Conservation (phyloP, 2,797 vertebrate species). For the Eidolon dupreanum region DNA sequence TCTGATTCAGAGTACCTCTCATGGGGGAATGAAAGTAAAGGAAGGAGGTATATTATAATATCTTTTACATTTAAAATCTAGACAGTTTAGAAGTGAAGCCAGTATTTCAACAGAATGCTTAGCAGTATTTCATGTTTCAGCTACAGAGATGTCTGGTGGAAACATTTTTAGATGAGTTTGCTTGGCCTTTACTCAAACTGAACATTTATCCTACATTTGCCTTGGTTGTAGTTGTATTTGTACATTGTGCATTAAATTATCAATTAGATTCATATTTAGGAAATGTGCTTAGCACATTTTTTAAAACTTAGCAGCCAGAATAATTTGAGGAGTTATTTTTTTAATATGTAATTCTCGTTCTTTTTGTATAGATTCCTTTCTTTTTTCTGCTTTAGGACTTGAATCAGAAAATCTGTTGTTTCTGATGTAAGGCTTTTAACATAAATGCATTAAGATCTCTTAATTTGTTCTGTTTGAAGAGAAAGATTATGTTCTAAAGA, state of each 20-base stretch:
- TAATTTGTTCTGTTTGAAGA: constrained; percentile 39
- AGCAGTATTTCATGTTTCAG: neutral
- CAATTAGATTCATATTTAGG: constrained; percentile 72
- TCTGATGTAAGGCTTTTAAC: constrained; percentile 1
- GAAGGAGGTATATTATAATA: neutral
- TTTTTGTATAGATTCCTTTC: constrained; percentile 18
- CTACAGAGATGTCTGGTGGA: constrained; percentile 35
- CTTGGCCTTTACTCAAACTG: constrained; percentile 51
- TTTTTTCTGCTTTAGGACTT: neutral
- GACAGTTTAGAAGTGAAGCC: constrained; percentile 55
- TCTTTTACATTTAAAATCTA: constrained; percentile 53
- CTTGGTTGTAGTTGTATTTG: constrained; percentile 70
- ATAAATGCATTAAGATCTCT: constrained; percentile 31
- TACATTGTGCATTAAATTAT: constrained; percentile 70
- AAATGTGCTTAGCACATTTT: constrained; percentile 68
- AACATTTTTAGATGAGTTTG: constrained; percentile 43
- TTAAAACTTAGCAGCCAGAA: constrained; percentile 76
- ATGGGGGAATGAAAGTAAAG: constrained; percentile 47
- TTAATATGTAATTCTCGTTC: constrained; percentile 60
- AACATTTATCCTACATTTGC: constrained; percentile 48
- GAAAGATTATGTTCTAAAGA: constrained; percentile 20
- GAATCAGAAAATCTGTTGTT: constrained; percentile 42
- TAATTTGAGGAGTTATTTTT: constrained; percentile 75
- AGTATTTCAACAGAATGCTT: constrained; percentile 7
- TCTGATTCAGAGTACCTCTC: constrained; percentile 4